Evolutionary conservation across 2,113 vertebrate genomes (phyloP), one percentile per base, ranked within the genome.

Genomic region (Hypomesus transpacificus): DNA sequence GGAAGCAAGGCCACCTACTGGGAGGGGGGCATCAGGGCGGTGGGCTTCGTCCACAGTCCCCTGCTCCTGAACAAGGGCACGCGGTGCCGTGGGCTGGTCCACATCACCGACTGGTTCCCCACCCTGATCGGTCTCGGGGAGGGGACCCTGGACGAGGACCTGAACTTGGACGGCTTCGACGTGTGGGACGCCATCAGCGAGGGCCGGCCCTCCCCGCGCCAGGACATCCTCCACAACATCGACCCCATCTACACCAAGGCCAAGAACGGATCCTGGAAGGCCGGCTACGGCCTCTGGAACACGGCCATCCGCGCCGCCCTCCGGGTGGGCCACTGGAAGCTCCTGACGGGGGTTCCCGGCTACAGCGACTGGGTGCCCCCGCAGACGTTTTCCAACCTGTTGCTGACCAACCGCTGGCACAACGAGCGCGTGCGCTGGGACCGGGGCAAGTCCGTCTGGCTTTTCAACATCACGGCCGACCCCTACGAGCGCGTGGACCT

Each of bases 61-160:
- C 88, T 98, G 58, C 87, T 99, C 80, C 90, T 92, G 73, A 95
- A 92, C 71, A 96, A 94, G 83, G 94, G 97, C 0, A 93, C 93
- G 0, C 91, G 94, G 60, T 98, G 96, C 77, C 93, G 87, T 66
- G 94, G 94, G 70, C 91, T 99, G 4, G 92, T 99, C 61, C 97
- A 99, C 83, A 98, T 99, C 80, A 98, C 96, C 0, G 97, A 99
- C 87, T 98, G 96, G 97, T 98, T 95, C 80, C 97, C 96, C 16
- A 99, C 97, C 3, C 79, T 99, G 86, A 92, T 99, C 69, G 94
- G 93, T 0, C 89, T 99, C 84, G 97, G 93, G 0, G 96, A 95
- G 77, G 97, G 96, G 8, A 93, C 92, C 67, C 90, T 98, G 0
- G 94, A 96, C 4, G 97, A 98, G 79, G 89, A 95, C 70, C 91